These are phyloP conservation scores for Eumacrocentrus americanus DNA, from an alignment of 2,888 invertebrate genomes.

Conservation along the genomic window DNA sequence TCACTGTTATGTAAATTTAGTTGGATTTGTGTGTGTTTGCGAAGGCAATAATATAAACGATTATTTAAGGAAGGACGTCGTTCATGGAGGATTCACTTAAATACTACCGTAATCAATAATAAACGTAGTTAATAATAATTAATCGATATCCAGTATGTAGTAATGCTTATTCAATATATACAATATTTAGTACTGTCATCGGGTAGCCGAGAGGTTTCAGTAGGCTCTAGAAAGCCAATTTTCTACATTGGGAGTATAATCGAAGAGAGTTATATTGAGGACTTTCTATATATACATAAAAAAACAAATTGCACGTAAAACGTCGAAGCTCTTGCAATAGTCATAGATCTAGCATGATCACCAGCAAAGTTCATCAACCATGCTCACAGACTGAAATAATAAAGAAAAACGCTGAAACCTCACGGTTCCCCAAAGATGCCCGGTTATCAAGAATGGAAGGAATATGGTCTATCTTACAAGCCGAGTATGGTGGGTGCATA, in stretches of 20 bases:
- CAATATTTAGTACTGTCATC: slow-evolving; percentile 47
- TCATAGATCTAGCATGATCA: background rate
- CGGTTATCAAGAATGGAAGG: slow-evolving; percentile 47
- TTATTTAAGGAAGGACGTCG: slow-evolving; percentile 51
- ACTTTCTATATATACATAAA: slow-evolving; percentile 35
- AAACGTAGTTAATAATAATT: slow-evolving; percentile 46
- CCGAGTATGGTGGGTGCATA: slow-evolving; percentile 47
- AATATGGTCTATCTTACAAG: slow-evolving; percentile 55
- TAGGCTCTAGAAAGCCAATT: slow-evolving; percentile 17
- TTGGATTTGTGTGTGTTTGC: slow-evolving; percentile 38
- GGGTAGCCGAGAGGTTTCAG: slow-evolving; percentile 49
- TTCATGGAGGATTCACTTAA: slow-evolving; percentile 41
- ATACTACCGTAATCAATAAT: slow-evolving; percentile 40
- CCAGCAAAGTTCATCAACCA: slow-evolving; percentile 8
- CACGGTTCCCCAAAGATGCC: slow-evolving; percentile 37
- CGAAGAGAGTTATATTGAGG: slow-evolving; percentile 25
- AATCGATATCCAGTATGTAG: slow-evolving; percentile 51
- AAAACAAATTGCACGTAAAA: slow-evolving; percentile 30
- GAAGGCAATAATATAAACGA: slow-evolving; percentile 47
- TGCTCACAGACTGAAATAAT: too few species aligned
- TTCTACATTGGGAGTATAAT: slow-evolving; percentile 29
- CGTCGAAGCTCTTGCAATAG: background rate
- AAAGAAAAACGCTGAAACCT: slow-evolving; percentile 32
- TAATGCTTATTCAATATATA: slow-evolving; percentile 54
- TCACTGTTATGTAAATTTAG: slow-evolving; percentile 28